Conservation (phyloP, 2,113 vertebrate genomes). For the Azemiops feae region DNA sequence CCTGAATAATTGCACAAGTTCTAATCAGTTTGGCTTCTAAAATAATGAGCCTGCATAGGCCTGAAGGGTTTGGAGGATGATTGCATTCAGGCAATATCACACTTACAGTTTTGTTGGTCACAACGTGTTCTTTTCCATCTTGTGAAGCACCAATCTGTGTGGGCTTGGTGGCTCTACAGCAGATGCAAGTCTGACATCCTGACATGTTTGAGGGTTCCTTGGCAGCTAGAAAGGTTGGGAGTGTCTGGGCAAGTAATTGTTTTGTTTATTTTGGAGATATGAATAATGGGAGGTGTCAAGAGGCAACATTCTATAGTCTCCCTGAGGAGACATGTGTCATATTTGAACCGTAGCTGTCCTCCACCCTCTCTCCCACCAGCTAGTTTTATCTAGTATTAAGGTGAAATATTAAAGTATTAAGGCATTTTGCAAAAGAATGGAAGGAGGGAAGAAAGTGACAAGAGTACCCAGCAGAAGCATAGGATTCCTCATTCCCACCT, state of each 20-base stretch:
- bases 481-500: background rate
- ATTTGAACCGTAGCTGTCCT: constrained; percentile 6
- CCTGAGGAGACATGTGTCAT: constrained; percentile 14
- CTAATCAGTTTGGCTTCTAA: background rate
- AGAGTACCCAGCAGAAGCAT: background rate
- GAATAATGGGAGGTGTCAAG: constrained; percentile 13
- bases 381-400: background rate
- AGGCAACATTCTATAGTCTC: background rate
- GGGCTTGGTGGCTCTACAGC: constrained; percentile 10
- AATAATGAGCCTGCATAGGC: background rate
- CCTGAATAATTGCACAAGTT: background rate
- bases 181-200: constrained; percentile 1
- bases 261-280: constrained; percentile 27
- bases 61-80: background rate
- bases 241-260: constrained; percentile 30
- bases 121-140: background rate
- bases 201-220: constrained; percentile 26
- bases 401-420: background rate
- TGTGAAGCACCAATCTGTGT: background rate
- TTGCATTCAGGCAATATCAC: background rate
- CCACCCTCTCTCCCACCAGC: background rate
- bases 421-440: background rate
- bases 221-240: constrained; percentile 3
- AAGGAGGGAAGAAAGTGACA: background rate
- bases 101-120: background rate